Evolutionary conservation across 2,888 invertebrate species (phyloP), one percentile per base, ranked within the genome.

Genomic region (Xylota segnis): DNA sequence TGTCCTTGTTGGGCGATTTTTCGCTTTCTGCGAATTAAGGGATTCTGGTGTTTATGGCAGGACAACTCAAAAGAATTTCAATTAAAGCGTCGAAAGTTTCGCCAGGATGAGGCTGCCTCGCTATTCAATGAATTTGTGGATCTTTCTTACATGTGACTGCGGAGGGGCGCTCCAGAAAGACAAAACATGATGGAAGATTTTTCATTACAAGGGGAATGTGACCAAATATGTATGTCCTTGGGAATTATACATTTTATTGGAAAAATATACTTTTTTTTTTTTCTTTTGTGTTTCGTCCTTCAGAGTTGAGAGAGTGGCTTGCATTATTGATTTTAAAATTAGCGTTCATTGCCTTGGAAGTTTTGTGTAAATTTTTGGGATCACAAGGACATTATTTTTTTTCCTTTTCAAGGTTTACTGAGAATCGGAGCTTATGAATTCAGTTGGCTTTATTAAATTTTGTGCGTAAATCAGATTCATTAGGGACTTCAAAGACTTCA

Each of bases 11-110:
- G n/a, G n/a, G 27, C n/a, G 23, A 29, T 63, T 65, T 65, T 34
- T 16, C 34, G 12, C 3, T 43, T 68, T 68, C 12, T 27, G 68
- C 54, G 37, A 68, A 54, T 68, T 68, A 68, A 68, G 68, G 68
- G 68, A 40, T 68, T 68, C 54, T 54, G 34, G 29, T 68, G 68
- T 40, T 68, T 40, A 27, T 43, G 68, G 16, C 40, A 54, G 37
- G 40, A 40, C 52, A 52, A 40, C 54, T 68, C n/a, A 37, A 40
- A 68, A 68, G 68, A 68, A 68, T 68, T 68, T 68, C 68, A 68
- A 68, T 68, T 68, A 68, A 68, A 43, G 40, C 40, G 68, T 68
- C 65, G 4, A 68, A 43, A 37, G 12, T 34, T 37, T 34, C 5
- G 4, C 23, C 4, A 5, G n/a, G 56, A 4, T 29, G 14, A 14